These are phyloP conservation scores for Bombus waltoni DNA, from an alignment of 1,140 invertebrate genomes.

Conservation along the genomic window DNA sequence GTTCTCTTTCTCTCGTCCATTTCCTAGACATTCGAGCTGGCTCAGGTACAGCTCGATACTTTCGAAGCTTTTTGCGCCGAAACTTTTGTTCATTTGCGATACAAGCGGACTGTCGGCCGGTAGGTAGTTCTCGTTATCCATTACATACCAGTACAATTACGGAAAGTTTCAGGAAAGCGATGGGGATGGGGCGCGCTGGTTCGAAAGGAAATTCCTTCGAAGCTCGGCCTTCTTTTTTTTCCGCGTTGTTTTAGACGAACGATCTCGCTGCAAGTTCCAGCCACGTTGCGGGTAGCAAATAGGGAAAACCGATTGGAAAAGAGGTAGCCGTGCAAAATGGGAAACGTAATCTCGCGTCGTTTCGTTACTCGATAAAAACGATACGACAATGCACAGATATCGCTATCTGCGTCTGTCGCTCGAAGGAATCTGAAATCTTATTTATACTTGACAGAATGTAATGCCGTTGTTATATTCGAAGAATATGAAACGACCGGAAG, in stretches of 20 bases:
- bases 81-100: slow-evolving; percentile 66
- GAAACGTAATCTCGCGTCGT: not conserved
- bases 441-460: not conserved
- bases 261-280: not conserved
- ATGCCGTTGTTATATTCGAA: not conserved
- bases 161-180: slow-evolving; percentile 25
- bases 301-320: not conserved
- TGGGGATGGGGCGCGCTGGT: not conserved
- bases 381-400: no score
- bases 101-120: slow-evolving; percentile 38
- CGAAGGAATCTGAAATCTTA: not conserved
- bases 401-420: not conserved
- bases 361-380: slow-evolving; percentile 1
- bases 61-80: slow-evolving; percentile 50
- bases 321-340: not conserved
- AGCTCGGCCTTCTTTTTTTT: not conserved
- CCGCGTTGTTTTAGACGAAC: not conserved
- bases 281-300: not conserved
- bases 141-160: slow-evolving; percentile 43
- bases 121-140: slow-evolving; percentile 41
- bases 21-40: not conserved
- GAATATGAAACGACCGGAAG: not conserved
- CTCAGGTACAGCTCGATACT: slow-evolving; percentile 41
- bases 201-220: slow-evolving; percentile 23
- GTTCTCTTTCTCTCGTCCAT: slow-evolving; percentile 13